Evolutionary conservation across 2,888 invertebrate species (phyloP), one percentile per base, ranked within the genome.

Genomic region (Acronicta aceris): DNA sequence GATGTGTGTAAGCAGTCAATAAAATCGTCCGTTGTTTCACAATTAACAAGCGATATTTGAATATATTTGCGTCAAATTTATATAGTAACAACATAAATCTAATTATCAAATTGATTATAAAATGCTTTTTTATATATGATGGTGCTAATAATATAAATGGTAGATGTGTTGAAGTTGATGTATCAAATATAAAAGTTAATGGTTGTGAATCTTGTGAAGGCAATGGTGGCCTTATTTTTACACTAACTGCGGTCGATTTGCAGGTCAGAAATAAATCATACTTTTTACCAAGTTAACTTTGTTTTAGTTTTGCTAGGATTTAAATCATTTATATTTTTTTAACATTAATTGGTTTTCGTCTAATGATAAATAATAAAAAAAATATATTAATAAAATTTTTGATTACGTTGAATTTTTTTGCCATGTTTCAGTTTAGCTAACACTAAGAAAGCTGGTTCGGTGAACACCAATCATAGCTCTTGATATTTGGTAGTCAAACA

Each of bases 21-120:
- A 85, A 89, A 90, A 89, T 83, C 85, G 86, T 89, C 87, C 83
- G 88, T 86, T 85, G 85, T 90, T 92, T 87, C 85, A 90, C 89
- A 91, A 93, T 92, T 91, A 92, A 86, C 88, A 84, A 83, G 85
- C 82, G 83, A 84, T 87, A 89, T 91, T 90, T 92, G 88, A 92
- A 92, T 93, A 92, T 82, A 92, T 93, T 92, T 91, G 83, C 84
- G 92, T 93, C 93, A 89, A 87, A 86, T 85, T 89, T 89, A 62
- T 76, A 78, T 84, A 86, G 87, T 84, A 83, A 81, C 83, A 82
- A 84, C 79, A 91, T 93, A 91, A 92, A 93, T 93, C 87, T 86
- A 86, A 85, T 88, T 87, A 89, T 86, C 80, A 87, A 88, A 89
- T 84, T 82, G 80, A 83, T 84, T 87, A 87, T 84, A 82, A 77